phyloP scores from a whole-genome alignment of 2,113 vertebrate genomes.

The Rhagologus leucostigma region DNA sequence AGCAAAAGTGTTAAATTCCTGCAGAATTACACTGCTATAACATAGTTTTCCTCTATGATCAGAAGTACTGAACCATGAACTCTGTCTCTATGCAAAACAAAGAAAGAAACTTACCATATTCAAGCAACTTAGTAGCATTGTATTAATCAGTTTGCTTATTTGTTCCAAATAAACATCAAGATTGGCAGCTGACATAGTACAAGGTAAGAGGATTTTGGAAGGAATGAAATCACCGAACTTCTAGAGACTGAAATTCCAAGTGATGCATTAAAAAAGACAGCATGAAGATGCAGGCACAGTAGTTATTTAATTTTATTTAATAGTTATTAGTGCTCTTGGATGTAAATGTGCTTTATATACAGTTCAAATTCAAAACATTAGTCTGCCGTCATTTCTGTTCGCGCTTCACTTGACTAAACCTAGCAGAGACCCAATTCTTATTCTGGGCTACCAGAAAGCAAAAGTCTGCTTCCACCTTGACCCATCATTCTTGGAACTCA shows the following conservation, averaged over 20 bases:
- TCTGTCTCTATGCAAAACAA: not conserved
- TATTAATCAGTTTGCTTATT: not conserved
- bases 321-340: not conserved
- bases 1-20: not conserved
- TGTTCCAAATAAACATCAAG: not conserved
- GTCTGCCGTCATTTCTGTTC: not conserved
- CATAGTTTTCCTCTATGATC: not conserved
- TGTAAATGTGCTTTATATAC: not conserved
- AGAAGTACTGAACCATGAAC: not conserved
- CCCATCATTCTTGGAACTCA: not conserved
- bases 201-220: not conserved
- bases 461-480: slow-evolving; percentile 16
- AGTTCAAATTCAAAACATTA: not conserved
- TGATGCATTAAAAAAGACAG: not conserved
- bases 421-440: not conserved
- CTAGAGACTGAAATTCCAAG: not conserved
- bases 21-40: not conserved
- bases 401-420: not conserved
- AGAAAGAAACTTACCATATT: not conserved
- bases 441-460: not conserved
- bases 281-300: not conserved
- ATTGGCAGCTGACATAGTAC: not conserved
- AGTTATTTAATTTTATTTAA: not conserved
- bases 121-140: not conserved
- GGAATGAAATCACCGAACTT: not conserved